Conservation (phyloP, 2,797 vertebrate species). For the Crax fasciolata region DNA sequence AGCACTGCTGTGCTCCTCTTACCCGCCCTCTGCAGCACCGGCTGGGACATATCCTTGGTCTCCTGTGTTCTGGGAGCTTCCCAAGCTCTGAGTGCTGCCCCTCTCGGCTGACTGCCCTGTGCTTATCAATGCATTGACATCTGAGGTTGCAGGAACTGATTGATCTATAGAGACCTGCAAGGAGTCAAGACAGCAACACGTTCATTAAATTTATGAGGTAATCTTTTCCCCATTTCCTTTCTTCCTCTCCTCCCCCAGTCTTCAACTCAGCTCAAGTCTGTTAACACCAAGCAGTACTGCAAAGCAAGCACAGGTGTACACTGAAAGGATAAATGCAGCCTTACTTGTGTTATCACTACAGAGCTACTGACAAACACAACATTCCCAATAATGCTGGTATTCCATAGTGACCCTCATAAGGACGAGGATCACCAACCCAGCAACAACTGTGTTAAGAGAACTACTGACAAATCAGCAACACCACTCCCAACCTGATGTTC, state of each 20-base stretch:
- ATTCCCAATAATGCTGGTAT: neutral
- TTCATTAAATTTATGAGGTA: neutral
- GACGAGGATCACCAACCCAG: neutral
- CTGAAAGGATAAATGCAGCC: neutral
- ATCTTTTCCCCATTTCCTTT: neutral
- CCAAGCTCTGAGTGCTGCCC: slow-evolving; percentile 62
- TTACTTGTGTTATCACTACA: neutral
- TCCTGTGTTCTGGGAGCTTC: slow-evolving; percentile 65
- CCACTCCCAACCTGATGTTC: neutral
- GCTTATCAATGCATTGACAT: slow-evolving; percentile 58
- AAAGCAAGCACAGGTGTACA: neutral
- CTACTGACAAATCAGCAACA: neutral
- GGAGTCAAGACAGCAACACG: neutral
- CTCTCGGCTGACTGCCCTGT: slow-evolving; percentile 71
- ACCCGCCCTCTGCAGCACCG: slow-evolving; percentile 77
- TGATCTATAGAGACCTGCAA: slow-evolving; percentile 85
- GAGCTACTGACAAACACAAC: neutral
- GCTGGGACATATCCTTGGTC: slow-evolving; percentile 66
- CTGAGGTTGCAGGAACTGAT: slow-evolving; percentile 39
- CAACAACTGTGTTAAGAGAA: neutral
- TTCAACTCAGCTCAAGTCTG: neutral
- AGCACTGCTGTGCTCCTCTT: slow-evolving; percentile 28
- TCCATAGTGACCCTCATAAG: neutral
- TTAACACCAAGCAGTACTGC: neutral
- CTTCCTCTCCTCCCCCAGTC: neutral